A percentile compares a stretch with the other conserved stretches of the same genome.
Conservation (phyloP, 2,113 vertebrate genomes). For the Delphinapterus leucas region DNA sequence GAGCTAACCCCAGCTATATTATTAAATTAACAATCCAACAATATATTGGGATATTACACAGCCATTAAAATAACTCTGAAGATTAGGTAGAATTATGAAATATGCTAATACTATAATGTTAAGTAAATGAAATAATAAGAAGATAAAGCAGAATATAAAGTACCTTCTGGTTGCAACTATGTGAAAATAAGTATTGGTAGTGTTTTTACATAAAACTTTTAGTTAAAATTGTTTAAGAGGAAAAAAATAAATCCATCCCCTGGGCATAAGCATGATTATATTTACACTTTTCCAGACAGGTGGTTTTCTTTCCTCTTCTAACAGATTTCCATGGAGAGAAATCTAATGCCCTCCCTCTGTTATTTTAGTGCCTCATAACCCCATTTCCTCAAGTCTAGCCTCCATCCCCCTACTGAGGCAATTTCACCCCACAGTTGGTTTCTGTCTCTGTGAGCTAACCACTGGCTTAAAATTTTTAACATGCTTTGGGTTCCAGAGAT, state of each 20-base stretch:
- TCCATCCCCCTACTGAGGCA: not conserved
- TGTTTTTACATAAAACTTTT: conserved; percentile 16
- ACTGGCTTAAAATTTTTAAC: not conserved
- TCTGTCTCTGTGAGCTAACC: not conserved
- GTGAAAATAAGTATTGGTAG: conserved; percentile 3
- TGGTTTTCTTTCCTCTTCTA: conserved; percentile 43
- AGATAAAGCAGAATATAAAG: conserved; percentile 14
- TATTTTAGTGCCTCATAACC: not conserved
- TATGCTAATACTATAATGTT: not conserved
- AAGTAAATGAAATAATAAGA: not conserved
- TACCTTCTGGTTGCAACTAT: not conserved
- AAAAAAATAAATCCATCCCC: not conserved
- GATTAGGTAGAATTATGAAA: not conserved
- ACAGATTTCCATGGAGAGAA: not conserved
- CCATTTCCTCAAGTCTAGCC: not conserved
- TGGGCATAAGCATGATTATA: not conserved
- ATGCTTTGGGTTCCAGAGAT: not conserved
- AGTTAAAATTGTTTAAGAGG: conserved; percentile 31
- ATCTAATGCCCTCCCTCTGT: not conserved
- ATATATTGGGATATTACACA: not conserved
- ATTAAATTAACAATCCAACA: not conserved
- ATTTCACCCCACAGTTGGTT: not conserved
- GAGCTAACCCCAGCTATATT: not conserved
- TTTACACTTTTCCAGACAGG: conserved; percentile 28
- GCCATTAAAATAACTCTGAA: not conserved